These are phyloP conservation scores for Dicentrarchus labrax DNA, from an alignment of 2,113 vertebrate genomes.

Conservation along the genomic window DNA sequence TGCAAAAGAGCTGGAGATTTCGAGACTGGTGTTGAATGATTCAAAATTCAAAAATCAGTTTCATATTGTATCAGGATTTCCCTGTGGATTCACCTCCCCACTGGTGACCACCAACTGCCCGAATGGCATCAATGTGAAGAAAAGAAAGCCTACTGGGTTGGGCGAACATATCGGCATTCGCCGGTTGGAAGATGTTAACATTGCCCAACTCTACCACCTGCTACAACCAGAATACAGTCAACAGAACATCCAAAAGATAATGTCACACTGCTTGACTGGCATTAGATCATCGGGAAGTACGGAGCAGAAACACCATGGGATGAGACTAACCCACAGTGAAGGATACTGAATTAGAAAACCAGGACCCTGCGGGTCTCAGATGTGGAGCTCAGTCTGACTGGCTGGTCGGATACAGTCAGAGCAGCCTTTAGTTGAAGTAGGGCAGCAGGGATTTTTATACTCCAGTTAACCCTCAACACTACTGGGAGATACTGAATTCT, in stretches of 20 bases:
- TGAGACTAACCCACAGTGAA: background rate
- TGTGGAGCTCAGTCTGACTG: background rate
- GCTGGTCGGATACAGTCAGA: slow-evolving; percentile 14
- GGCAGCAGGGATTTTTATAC: slow-evolving; percentile 71
- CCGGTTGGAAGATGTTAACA: too few species aligned
- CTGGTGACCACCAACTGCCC: too few species aligned
- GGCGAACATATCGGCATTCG: too few species aligned
- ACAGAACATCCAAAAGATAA: background rate
- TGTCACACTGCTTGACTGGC: background rate
- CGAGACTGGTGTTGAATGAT: background rate
- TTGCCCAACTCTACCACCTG: too few species aligned
- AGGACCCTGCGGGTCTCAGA: slow-evolving; percentile 15
- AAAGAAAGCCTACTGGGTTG: background rate
- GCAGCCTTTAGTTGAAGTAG: slow-evolving; percentile 59
- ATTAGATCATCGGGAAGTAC: background rate
- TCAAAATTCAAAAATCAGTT: background rate
- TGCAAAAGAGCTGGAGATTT: too few species aligned
- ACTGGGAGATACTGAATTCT: slow-evolving; percentile 22
- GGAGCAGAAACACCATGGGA: background rate
- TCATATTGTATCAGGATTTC: background rate
- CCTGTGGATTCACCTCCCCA: background rate
- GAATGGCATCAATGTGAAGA: background rate
- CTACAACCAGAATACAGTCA: background rate
- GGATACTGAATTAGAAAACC: background rate
- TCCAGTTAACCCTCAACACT: slow-evolving; percentile 66